Evolutionary conservation across 1,140 invertebrate species (phyloP).

Genomic region (Brachionus rubens): DNA sequence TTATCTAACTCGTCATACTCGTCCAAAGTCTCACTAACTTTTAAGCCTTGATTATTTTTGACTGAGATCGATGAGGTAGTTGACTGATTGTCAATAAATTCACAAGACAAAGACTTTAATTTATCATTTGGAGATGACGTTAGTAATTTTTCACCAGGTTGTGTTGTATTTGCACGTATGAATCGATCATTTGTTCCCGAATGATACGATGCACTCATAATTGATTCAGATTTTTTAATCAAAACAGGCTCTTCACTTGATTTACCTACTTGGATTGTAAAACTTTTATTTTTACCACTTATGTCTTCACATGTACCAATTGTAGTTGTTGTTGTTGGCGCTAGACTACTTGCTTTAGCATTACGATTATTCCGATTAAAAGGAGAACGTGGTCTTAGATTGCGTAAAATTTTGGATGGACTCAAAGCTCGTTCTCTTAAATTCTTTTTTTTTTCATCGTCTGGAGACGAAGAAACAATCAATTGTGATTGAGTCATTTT

Average conservation of each 20-base stretch:
- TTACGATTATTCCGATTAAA: constrained; percentile 26
- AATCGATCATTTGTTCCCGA: constrained; percentile 2
- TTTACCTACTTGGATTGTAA: background rate
- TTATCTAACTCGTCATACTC: constrained; percentile 21
- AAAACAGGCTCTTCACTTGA: background rate
- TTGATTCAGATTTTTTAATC: background rate
- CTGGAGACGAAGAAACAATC: background rate
- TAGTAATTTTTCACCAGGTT: background rate
- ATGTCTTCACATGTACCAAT: background rate
- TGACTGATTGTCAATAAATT: constrained; percentile 22
- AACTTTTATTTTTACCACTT: constrained; percentile 44
- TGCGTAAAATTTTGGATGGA: constrained; percentile 39
- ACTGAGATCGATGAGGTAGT: constrained; percentile 26
- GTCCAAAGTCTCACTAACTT: background rate
- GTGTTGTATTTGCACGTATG: background rate
- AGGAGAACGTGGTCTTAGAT: constrained; percentile 34
- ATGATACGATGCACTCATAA: constrained; percentile 37
- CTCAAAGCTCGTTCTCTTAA: constrained; percentile 24
- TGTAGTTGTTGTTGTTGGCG: background rate
- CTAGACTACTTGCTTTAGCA: constrained; percentile 6
- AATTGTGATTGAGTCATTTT: constrained; percentile 15
- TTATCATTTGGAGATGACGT: constrained; percentile 4
- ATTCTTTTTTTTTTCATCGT: constrained; percentile 27
- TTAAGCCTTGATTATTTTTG: background rate
- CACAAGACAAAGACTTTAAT: constrained; percentile 7